Base-by-base conservation (phyloP, 1,140 invertebrate species). In the Drosophila mayri region DNA sequence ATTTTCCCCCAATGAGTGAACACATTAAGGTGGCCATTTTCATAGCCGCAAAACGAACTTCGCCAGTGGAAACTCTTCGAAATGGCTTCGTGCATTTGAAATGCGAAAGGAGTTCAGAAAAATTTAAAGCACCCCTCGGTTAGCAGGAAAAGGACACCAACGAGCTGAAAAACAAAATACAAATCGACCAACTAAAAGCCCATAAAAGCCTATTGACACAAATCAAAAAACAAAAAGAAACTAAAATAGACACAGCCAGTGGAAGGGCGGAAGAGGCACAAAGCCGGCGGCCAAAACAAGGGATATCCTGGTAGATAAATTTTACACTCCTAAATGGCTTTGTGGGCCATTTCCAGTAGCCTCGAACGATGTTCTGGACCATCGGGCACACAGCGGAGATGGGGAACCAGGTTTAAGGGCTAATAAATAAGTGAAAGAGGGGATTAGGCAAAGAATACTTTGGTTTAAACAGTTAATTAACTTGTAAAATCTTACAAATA, bases 121-220 rank as follows among this genome's bases (percentile, higher is more conserved):
- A 62, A 65, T 22, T 38, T 25, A 18, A 18, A 22, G 16, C 8
- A n/a, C 16, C 3, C 10, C 11, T 35, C 10, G 35, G 35, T 11
- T 11, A 11, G 35, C 6, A 3, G 30, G 12, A 2, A 50, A 28
- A 40, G 9, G 28, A 10, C 49, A 16, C 9, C 50, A 12, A 12
- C 44, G 11, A 20, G 7, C 32, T 30, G 28, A 35, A 9, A 20
- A 37, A 54, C 59, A 32, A 58, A 50, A 47, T 11, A 62, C 28
- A 18, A 81, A 81, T 81, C 50, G 79, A 58, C 44, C 73, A 81
- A 81, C 79, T 77, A 81, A 81, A 81, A 78, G 62, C 67, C 67
- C 76, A 78, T 86, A 78, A 86, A 85, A 86, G 78, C 58, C 76
- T 59, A 86, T 86, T 78, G 78, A 78, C 76, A 75, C 75, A 87